Base-by-base conservation (phyloP, 2,797 vertebrate genomes). In the Chaenodraco wilsoni region DNA sequence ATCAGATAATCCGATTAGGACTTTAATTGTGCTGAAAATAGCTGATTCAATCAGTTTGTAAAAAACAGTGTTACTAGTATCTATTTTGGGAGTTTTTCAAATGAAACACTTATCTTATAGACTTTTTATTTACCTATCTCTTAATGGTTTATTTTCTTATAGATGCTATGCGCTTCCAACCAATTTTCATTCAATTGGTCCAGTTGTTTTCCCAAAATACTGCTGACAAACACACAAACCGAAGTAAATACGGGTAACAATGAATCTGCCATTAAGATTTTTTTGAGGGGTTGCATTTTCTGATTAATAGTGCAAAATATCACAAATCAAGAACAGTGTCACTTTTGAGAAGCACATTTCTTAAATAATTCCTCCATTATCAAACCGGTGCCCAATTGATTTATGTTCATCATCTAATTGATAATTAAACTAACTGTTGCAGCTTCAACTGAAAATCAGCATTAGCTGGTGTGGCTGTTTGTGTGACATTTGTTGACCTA, bases 1-100 rank as follows among this genome's bases (percentile, higher is more conserved):
- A 76, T 79, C 72, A 79, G 76, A 86, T 85, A 79, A 89, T 81
- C 86, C 61, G 70, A 88, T 87, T 79, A 75, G 60, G 70, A 49
- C 41, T 33, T 16, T 14, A 40, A 14, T 23, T 55, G 17, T 9
- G 49, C 48, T 31, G 60, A 41, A 52, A 17, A 5, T 52, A 13
- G 23, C 67, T 43, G 15, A 11, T 41, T 57, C 1, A 1, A 66
- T 43, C 27, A 27, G 37, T 23, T 16, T 9, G 37, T 1, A 3
- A 44, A 45, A 9, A 66, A 57, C 43, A 3, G 31, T 40, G 9
- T 4, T 31, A 52, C 19, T 40, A 5, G 8, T 7, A 62, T 21
- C 41, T 43, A 45, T 37, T 52, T 19, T 9, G 11, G 58, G 45
- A 51, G 45, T 16, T 21, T 8, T 37, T 37, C 33, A 37, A 37